phyloP scores from a whole-genome alignment of 2,888 invertebrate genomes.

The Pandemis cinnamomeana region DNA sequence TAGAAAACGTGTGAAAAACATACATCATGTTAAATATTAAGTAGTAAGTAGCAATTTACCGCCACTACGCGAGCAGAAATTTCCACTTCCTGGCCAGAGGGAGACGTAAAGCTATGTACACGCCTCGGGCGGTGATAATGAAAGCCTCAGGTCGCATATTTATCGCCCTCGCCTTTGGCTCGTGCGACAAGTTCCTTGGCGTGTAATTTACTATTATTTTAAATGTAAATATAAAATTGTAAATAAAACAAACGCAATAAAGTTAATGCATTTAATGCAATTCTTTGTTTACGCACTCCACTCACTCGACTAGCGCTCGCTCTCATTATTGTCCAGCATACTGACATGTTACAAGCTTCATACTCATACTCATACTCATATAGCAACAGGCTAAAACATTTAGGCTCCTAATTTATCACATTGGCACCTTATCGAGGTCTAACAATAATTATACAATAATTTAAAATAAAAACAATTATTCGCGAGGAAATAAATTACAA shows the following conservation, averaged over 20 bases:
- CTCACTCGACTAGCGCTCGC: slow-evolving; percentile 58
- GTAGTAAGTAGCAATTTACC: no score
- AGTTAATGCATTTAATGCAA: slow-evolving; percentile 82
- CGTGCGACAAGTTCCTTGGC: no score
- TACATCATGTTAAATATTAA: no score
- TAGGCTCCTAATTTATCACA: slow-evolving; percentile 82
- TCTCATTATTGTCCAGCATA: slow-evolving; percentile 58
- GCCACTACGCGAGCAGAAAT: no score
- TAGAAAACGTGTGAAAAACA: no score
- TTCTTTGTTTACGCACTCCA: slow-evolving; percentile 69
- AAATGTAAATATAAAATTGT: neutral
- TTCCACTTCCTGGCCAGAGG: no score
- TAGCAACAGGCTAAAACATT: slow-evolving; percentile 62
- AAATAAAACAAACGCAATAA: slow-evolving; percentile 65
- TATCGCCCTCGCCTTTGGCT: no score
- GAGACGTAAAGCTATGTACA: no score
- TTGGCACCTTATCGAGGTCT: slow-evolving; percentile 80
- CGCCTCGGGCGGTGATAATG: no score
- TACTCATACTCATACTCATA: slow-evolving; percentile 54
- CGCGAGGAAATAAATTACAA: slow-evolving; percentile 77
- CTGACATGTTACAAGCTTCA: slow-evolving; percentile 54
- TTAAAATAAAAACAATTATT: slow-evolving; percentile 59
- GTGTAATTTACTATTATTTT: no score
- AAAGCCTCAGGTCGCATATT: no score
- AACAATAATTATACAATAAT: slow-evolving; percentile 68